phyloP scores from a whole-genome alignment of 1,140 invertebrate species.

The Aphis craccivora region DNA sequence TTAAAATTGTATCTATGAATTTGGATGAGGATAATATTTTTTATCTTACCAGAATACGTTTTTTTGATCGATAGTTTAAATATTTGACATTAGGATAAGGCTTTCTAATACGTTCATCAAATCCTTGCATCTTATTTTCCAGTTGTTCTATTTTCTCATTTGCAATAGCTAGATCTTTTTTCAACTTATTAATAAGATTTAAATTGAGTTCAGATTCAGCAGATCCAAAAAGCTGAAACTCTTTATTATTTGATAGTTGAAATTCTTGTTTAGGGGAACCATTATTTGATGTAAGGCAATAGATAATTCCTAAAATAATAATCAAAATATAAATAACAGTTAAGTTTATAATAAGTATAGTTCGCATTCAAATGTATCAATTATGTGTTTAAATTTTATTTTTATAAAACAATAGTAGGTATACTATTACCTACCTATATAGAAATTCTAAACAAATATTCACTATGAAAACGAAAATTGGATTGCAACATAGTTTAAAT shows the following conservation, averaged over 20 bases:
- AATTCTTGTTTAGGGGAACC: background rate
- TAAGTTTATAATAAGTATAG: background rate
- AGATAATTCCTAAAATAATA: conserved; percentile 27
- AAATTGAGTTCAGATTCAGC: background rate
- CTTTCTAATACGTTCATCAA: conserved; percentile 55
- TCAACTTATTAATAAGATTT: conserved; percentile 28
- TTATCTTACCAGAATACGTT: conserved; percentile 54
- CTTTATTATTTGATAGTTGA: background rate
- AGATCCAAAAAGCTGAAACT: background rate
- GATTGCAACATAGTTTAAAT: background rate
- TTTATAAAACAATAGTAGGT: background rate
- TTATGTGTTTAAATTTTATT: background rate
- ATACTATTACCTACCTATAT: too few relatives aligned
- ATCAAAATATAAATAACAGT: background rate
- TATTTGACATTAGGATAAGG: conserved; percentile 59
- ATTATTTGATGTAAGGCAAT: conserved; percentile 14
- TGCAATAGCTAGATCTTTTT: background rate
- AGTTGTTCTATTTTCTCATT: conserved; percentile 49
- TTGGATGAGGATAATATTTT: background rate
- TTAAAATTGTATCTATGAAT: background rate
- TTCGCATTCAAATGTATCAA: background rate
- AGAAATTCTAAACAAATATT: background rate
- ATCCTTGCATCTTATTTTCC: conserved; percentile 47
- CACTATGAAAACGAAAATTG: background rate
- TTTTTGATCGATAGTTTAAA: conserved; percentile 55